Evolutionary conservation across 2,797 vertebrate species (phyloP), one percentile per base, ranked within the genome.

Genomic region (Bucorvus abyssinicus): DNA sequence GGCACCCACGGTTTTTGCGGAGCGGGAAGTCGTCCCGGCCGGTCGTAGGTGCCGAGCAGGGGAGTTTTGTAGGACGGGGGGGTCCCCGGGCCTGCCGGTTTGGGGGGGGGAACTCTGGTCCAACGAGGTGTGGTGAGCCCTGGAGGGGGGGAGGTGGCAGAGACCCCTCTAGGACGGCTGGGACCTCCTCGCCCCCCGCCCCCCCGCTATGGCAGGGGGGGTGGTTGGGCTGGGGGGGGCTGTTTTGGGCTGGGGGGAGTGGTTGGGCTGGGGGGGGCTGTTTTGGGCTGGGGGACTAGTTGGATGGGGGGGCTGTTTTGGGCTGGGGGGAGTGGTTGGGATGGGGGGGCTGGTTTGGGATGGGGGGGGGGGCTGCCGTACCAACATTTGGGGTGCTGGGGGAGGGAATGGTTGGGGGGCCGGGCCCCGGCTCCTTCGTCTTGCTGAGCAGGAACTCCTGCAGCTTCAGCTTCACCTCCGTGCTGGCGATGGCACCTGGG

Each of bases 371-470:
- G 63, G 32, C 24, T 50, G 26, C 94, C 97, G 98, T 97, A 99
- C 99, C 99, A 99, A 98, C 98, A 99, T 97, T 99, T 98, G 87
- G 98, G 96, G 90, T 98, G 98, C 97, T 98, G 98, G 90, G 99
- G 97, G 98, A 99, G 98, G 98, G 99, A 99, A 98, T 99, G 99
- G 98, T 99, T 99, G 98, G 98, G 97, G 98, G 97, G 36, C 97
- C 98, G 10, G 97, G 97, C n/a, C 97, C 96, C 16, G 98, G 98
- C 90, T 99, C 99, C 97, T 99, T 99, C 6, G 98, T 97, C 97
- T 99, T 99, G 85, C 98, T 99, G 95, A 99, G 98, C 65, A 99
- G 98, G 96, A 99, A 99, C 96, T 99, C 99, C 98, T 99, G 99
- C 73, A 99, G 99, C 97, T 99, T 99, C 95, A 99, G 97, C 96